These are phyloP conservation scores for Apis mellifera DNA, from an alignment of 1,140 invertebrate genomes.

Conservation along the genomic window Amel_HAv3.1 CM009939.2:3700001-3700500, in stretches of 20 bases:
- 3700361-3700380: background rate
- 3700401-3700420: background rate
- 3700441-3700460: too few relatives aligned
- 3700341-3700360: background rate
- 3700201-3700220: conserved; percentile 55
- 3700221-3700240: conserved; percentile 65
- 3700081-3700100: conserved; percentile 7
- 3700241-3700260: conserved; percentile 59
- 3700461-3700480: too few relatives aligned
- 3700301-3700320: background rate
- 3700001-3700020: background rate
- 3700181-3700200: conserved; percentile 46
- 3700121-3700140: conserved; percentile 60
- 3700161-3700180: conserved; percentile 47
- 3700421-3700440: too few relatives aligned
- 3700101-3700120: conserved; percentile 8
- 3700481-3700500: too few relatives aligned
- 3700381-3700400: conserved; percentile 4
- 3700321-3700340: conserved; percentile 19
- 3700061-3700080: background rate
- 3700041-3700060: background rate
- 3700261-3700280: conserved; percentile 45
- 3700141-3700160: conserved; percentile 60
- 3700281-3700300: conserved; percentile 37
- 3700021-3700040: background rate